Percentiles rank a stretch among this genome's conserved stretches.
phyloP scores from a whole-genome alignment of 2,113 vertebrate species.

The Acanthisitta chloris region DNA sequence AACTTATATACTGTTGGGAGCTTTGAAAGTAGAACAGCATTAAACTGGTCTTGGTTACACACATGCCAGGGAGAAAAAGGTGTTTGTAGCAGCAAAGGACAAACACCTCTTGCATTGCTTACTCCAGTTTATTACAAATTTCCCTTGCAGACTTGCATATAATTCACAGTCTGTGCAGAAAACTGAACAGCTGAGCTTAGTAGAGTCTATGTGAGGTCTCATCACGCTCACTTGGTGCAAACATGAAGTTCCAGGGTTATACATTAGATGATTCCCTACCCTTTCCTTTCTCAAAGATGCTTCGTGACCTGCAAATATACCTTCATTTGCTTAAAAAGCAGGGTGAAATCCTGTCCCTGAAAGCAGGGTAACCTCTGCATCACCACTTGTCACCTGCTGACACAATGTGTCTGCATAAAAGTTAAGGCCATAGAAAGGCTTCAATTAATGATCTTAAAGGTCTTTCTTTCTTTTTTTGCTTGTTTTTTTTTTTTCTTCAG shows the following conservation, averaged over 20 bases:
- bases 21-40: background rate
- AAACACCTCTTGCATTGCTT: background rate
- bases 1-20: background rate
- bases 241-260: background rate
- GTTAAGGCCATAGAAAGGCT: background rate
- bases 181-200: background rate
- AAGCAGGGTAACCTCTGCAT: background rate
- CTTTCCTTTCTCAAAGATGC: background rate
- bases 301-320: background rate
- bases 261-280: background rate
- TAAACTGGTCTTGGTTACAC: background rate
- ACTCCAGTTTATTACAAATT: background rate
- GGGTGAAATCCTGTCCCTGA: background rate
- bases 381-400: background rate
- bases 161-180: background rate
- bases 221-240: background rate
- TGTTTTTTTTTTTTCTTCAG: background rate
- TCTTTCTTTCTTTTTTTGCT: background rate
- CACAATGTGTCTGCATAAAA: background rate
- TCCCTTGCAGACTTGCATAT: background rate
- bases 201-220: background rate
- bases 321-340: background rate
- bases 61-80: background rate
- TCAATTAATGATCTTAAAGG: background rate
- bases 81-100: background rate